Conservation (phyloP, 2,888 invertebrate species). For the Corbicula japonica region DNA sequence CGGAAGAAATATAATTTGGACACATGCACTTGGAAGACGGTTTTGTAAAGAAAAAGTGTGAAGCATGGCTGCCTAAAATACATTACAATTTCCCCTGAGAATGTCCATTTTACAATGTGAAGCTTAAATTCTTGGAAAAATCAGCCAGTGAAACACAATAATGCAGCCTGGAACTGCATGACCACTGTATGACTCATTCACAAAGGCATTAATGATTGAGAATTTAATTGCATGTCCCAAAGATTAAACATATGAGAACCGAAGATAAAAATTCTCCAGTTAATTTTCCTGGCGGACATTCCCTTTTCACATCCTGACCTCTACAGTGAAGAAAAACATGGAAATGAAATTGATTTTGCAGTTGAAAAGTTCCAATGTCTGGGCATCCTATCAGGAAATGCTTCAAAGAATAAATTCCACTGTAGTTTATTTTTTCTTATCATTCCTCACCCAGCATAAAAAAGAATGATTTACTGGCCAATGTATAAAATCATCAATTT, state of each 20-base stretch:
- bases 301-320: constrained; percentile 45
- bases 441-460: constrained; percentile 14
- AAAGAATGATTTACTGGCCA: constrained; percentile 25
- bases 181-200: constrained; percentile 36
- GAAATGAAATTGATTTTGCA: constrained; percentile 37
- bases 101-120: constrained; percentile 42
- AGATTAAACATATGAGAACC: constrained; percentile 21
- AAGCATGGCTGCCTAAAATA: constrained; percentile 38
- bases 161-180: constrained; percentile 11
- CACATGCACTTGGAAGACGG: constrained; percentile 60
- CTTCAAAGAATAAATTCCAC: constrained; percentile 33
- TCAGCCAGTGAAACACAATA: constrained; percentile 19
- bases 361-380: constrained; percentile 40
- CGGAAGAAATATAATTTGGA: constrained; percentile 42
- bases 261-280: constrained; percentile 10
- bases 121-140: constrained; percentile 31
- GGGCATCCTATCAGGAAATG: constrained; percentile 21
- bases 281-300: constrained; percentile 29
- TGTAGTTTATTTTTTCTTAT: constrained; percentile 33
- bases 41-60: constrained; percentile 36
- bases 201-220: constrained; percentile 25
- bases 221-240: constrained; percentile 44
- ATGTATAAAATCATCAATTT: constrained; percentile 21
- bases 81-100: constrained; percentile 51
- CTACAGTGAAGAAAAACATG: constrained; percentile 31